A percentile compares a stretch with the other conserved stretches of the same genome.
Conservation (phyloP, 2,797 vertebrate genomes). For the Manis crassicaudata region DNA sequence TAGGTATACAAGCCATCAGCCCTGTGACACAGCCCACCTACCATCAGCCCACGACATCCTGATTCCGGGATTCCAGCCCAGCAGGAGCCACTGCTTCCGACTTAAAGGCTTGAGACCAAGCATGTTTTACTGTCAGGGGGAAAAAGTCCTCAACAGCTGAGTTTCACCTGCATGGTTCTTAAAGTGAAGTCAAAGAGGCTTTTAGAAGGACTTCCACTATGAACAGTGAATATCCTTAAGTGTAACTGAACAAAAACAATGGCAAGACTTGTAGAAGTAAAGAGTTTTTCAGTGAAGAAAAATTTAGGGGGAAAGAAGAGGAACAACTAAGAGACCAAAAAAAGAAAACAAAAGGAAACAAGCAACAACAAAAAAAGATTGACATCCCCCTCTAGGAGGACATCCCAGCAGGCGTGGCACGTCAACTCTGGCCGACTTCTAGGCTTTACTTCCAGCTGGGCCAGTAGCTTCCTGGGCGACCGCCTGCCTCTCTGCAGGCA, state of each 20-base stretch:
- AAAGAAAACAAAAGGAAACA: constrained; percentile 65
- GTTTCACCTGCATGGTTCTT: constrained; percentile 82
- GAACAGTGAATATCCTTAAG: constrained; percentile 61
- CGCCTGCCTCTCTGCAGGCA: neutral
- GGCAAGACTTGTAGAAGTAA: constrained; percentile 62
- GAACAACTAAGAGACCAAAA: constrained; percentile 63
- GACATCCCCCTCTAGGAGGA: constrained; percentile 45
- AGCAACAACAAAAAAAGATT: constrained; percentile 65
- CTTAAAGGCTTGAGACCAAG: constrained; percentile 67
- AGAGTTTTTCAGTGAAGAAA: constrained; percentile 62
- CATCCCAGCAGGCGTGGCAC: constrained; percentile 34
- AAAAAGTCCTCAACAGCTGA: constrained; percentile 59
- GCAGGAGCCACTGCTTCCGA: constrained; percentile 79
- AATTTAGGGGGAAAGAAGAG: constrained; percentile 63
- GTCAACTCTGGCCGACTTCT: constrained; percentile 34
- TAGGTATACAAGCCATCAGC: constrained; percentile 82
- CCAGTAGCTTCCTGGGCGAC: constrained; percentile 6
- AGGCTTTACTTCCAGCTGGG: neutral
- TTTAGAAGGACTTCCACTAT: constrained; percentile 68
- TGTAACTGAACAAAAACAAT: constrained; percentile 65
- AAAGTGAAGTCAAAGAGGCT: constrained; percentile 82
- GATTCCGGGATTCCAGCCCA: constrained; percentile 79
- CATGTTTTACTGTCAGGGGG: constrained; percentile 73
- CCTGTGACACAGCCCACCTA: constrained; percentile 80
- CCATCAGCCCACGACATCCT: constrained; percentile 79